These are phyloP conservation scores for Drosophila funebris DNA, from an alignment of 1,140 invertebrate species.

Conservation along the genomic window DNA sequence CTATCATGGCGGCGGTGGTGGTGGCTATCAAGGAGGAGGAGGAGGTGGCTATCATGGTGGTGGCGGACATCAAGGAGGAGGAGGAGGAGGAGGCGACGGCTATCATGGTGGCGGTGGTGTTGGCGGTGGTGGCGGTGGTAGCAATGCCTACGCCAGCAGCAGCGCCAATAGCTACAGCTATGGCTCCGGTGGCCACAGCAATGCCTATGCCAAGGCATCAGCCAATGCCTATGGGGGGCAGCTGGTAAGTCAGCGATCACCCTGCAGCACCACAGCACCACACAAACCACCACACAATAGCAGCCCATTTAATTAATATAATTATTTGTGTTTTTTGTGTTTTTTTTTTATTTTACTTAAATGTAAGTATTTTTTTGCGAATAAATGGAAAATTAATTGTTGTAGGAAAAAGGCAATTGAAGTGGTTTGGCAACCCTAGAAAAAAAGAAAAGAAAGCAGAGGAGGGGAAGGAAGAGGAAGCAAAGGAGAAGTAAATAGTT, in stretches of 20 bases:
- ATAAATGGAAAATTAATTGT: slow-evolving; percentile 9
- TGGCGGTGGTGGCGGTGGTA: slow-evolving; percentile 40
- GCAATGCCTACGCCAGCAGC: slow-evolving; percentile 54
- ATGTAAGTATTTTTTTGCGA: slow-evolving; percentile 7
- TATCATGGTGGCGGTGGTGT: slow-evolving; percentile 29
- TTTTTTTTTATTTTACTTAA: neutral
- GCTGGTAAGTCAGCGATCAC: slow-evolving; percentile 34
- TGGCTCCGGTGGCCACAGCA: slow-evolving; percentile 36
- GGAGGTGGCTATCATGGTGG: slow-evolving; percentile 11
- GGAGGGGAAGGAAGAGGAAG: neutral
- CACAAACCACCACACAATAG: neutral
- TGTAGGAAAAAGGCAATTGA: neutral
- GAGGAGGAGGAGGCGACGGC: neutral
- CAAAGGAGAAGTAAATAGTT: no score
- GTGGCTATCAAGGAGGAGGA: neutral
- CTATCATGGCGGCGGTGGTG: slow-evolving; percentile 14
- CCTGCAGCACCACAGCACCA: neutral
- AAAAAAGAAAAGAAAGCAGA: neutral
- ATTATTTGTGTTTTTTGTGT: slow-evolving; percentile 10
- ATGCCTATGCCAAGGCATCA: slow-evolving; percentile 62
- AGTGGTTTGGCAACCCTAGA: neutral
- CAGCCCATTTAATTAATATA: slow-evolving; percentile 5
- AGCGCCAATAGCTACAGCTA: slow-evolving; percentile 63
- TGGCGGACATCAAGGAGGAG: slow-evolving; percentile 12
- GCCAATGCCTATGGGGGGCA: slow-evolving; percentile 55